Evolutionary conservation across 2,888 invertebrate species (phyloP), one percentile per base, ranked within the genome.

Genomic region (Ichneumoninae sp.): DNA sequence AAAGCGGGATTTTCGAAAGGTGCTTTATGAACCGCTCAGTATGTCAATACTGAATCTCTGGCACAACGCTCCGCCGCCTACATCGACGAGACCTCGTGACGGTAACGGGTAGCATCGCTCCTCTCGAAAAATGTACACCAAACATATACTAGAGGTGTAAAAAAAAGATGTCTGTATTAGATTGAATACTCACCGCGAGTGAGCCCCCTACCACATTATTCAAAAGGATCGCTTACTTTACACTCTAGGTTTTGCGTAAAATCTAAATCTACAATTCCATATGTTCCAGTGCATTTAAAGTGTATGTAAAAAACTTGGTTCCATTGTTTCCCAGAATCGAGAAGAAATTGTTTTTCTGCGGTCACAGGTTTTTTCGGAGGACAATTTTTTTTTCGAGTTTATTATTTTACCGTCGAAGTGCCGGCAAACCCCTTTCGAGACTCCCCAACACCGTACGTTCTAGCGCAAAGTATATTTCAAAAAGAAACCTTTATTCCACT

Each of bases 71-170:
- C 33, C 10, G 40, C 26, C 57, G 30, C 70, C 30, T 44, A 77
- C 44, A 68, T 57, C 19, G 52, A 30, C 19, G 72, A 36, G 52
- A 71, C 30, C 72, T 74, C 68, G 69, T 10, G 65, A 26, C 70
- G 72, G 40, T 69, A 52, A 71, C 75, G 80, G 78, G 44, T 78
- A 62, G 52, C 30, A 74, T 52, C 22, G 57, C 57, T 33, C 8
- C 72, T 72, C 50, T 44, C 62, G 71, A 72, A 33, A 68, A 68
- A 72, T 50, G 50, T 50, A 82, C 33, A 30, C n/a, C 44, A 16
- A 30, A 57, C 16, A 62, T 52, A 65, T 70, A 52, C 65, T 19
- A 57, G 40, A 69, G 7, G 13, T 52, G 36, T n/a, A 2, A 16
- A 30, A 66, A 44, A 30, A 52, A 54, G 47, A 69, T 69, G 13